These are phyloP conservation scores for Rhamphomyia laevipes DNA, from an alignment of 2,888 invertebrate species.

Conservation along the genomic window DNA sequence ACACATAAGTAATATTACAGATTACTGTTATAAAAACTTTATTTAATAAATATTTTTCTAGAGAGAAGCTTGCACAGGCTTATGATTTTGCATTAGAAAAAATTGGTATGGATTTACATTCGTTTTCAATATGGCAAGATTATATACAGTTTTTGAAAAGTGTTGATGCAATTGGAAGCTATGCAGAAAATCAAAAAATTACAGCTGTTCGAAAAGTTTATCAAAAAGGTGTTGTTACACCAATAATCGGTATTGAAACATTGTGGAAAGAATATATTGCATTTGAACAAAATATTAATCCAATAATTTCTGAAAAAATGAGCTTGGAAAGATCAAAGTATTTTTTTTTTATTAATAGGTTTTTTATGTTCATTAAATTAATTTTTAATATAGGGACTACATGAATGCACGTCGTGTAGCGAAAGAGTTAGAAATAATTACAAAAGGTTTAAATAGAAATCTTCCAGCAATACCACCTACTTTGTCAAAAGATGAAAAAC, in stretches of 20 bases:
- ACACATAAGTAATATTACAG: constrained; percentile 80
- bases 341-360: constrained; percentile 8
- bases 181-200: constrained; percentile 99
- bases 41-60: constrained; percentile 34
- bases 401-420: constrained; percentile 95
- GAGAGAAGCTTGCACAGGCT: constrained; percentile 99
- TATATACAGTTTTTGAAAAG: constrained; percentile 93
- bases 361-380: not conserved
- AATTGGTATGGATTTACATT: constrained; percentile 96
- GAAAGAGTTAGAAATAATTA: constrained; percentile 90
- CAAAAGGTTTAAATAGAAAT: constrained; percentile 88
- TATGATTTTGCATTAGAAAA: constrained; percentile 99
- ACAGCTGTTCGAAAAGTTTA: constrained; percentile 96
- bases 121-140: constrained; percentile 95
- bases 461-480: constrained; percentile 95
- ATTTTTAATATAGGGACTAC: constrained; percentile 61
- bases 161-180: constrained; percentile 95
- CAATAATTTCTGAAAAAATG: constrained; percentile 86
- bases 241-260: constrained; percentile 93
- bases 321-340: constrained; percentile 76
- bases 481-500: constrained; percentile 76
- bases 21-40: constrained; percentile 2
- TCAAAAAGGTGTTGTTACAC: constrained; percentile 90
- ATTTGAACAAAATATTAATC: constrained; percentile 83
- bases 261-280: constrained; percentile 96